A percentile compares a stretch with the other conserved stretches of the same genome.
These are phyloP conservation scores for Hypselothyrea guttata DNA, from an alignment of 2,888 invertebrate genomes.

Conservation along the genomic window DNA sequence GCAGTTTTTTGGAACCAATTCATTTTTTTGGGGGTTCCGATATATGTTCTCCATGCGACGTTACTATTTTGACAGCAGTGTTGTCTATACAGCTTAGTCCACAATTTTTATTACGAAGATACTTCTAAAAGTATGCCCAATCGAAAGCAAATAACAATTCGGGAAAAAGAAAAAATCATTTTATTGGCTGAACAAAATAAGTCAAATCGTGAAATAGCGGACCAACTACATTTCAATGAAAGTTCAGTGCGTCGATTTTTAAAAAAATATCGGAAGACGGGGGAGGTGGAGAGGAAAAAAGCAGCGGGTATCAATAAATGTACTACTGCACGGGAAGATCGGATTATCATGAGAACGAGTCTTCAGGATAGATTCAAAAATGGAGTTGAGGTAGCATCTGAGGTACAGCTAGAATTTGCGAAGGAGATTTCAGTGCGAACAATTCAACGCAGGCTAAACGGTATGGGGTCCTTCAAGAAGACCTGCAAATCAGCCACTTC, in stretches of 20 bases:
- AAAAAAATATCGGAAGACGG: not conserved
- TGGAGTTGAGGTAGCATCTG: not conserved
- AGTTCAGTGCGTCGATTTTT: not conserved
- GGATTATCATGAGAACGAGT: not conserved
- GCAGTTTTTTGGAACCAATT: no score
- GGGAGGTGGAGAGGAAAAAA: not conserved
- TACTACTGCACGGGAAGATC: not conserved
- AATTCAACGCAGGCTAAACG: not conserved
- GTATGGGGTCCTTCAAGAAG: not conserved
- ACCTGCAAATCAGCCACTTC: not conserved
- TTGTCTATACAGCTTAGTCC: not conserved
- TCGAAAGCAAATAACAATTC: not conserved
- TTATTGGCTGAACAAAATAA: not conserved
- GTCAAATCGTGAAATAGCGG: not conserved
- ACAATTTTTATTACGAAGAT: not conserved
- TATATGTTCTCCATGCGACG: not conserved
- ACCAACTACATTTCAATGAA: no score
- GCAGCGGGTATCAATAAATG: not conserved
- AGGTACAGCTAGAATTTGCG: not conserved
- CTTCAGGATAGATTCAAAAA: not conserved
- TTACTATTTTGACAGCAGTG: not conserved
- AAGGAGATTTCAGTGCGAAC: not conserved
- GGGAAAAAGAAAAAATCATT: not conserved
- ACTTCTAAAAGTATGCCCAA: not conserved
- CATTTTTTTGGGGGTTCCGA: not conserved